Evolutionary conservation across 2,888 invertebrate genomes (phyloP).

Genomic region (Rhogogaster chlorosoma): DNA sequence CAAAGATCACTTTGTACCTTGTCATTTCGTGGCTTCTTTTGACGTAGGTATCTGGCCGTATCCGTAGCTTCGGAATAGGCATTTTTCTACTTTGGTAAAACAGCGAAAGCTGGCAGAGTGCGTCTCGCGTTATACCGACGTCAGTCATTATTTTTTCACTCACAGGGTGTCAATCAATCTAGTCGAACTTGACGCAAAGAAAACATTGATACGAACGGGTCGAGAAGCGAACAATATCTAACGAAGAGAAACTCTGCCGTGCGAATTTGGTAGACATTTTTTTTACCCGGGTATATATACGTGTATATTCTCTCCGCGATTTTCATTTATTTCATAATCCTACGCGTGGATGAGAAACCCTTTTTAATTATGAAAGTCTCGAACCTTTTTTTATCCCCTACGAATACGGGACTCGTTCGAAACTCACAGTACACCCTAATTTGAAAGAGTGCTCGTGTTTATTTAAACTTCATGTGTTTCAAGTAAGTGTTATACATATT

Average conservation of each 20-base stretch:
- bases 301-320: not conserved
- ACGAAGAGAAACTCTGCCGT: not conserved
- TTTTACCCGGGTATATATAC: not conserved
- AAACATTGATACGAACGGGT: not conserved
- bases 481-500: not conserved
- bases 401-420: not conserved
- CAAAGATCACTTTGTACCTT: not conserved
- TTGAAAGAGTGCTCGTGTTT: not conserved
- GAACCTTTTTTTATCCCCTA: not conserved
- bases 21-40: conserved; percentile 11
- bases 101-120: not conserved
- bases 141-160: conserved; percentile 28
- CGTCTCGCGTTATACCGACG: not conserved
- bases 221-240: not conserved
- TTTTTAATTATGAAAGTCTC: not conserved
- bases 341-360: not conserved
- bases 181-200: not conserved
- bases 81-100: not conserved
- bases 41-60: not conserved
- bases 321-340: not conserved
- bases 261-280: not conserved
- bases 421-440: not conserved
- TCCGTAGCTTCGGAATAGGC: not conserved
- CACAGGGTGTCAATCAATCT: not conserved
- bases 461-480: not conserved